These are phyloP conservation scores for Mormoops blainvillei DNA, from an alignment of 2,113 vertebrate species.

Conservation along the genomic window DNA sequence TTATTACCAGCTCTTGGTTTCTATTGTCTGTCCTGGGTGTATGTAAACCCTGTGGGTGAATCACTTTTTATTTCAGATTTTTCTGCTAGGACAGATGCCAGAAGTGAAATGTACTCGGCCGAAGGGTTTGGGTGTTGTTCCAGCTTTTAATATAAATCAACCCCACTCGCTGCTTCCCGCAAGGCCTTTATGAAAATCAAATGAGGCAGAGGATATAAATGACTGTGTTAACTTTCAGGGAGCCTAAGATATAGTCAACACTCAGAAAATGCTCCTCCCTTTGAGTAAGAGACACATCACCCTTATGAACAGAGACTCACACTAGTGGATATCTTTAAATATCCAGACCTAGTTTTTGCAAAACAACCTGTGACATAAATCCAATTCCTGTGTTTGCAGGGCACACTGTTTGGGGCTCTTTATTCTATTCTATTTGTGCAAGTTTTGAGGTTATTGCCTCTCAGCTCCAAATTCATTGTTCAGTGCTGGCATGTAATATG, in stretches of 20 bases:
- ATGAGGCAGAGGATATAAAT: neutral
- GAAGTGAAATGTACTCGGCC: neutral
- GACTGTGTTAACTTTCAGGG: neutral
- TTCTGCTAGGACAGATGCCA: neutral
- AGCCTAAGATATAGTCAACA: neutral
- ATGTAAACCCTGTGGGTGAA: neutral
- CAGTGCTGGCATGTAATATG: too few relatives aligned
- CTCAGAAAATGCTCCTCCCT: neutral
- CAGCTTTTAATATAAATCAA: neutral
- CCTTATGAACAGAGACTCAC: neutral
- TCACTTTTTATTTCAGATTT: neutral
- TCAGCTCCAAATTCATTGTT: too few relatives aligned
- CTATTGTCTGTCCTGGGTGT: neutral
- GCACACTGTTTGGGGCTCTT: too few relatives aligned
- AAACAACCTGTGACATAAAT: too few relatives aligned
- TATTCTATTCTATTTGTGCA: too few relatives aligned
- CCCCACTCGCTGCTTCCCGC: neutral
- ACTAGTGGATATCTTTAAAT: neutral
- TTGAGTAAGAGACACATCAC: neutral
- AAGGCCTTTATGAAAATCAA: neutral
- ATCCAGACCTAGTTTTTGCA: neutral
- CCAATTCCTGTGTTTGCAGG: too few relatives aligned
- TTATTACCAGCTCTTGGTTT: neutral
- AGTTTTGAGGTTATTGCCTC: too few relatives aligned
- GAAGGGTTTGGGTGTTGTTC: neutral